Percentiles rank a stretch among this genome's conserved stretches.
These are phyloP conservation scores for Oligia latruncula DNA, from an alignment of 2,888 invertebrate species.

Conservation along the genomic window DNA sequence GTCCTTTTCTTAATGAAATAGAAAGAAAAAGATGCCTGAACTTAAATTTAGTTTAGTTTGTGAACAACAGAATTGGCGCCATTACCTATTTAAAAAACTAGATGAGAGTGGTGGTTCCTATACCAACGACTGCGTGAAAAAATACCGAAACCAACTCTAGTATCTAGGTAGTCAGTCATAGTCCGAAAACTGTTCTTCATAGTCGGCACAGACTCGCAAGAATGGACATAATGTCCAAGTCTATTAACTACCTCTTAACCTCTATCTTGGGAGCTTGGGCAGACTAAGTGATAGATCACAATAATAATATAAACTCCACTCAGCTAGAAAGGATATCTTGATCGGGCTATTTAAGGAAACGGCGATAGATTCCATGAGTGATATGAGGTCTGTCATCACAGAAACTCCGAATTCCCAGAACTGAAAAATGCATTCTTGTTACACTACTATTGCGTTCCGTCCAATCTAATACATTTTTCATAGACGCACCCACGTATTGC, in stretches of 20 bases:
- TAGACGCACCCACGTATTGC: constrained; percentile 42
- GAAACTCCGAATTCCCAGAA: constrained; percentile 13
- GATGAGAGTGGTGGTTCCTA: background rate
- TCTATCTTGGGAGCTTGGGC: background rate
- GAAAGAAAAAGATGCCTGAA: no score
- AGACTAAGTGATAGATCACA: background rate
- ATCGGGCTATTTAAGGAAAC: constrained; percentile 30
- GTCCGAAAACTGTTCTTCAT: background rate
- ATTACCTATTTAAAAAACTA: background rate
- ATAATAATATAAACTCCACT: background rate
- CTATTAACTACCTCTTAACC: background rate
- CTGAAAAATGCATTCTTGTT: constrained; percentile 37
- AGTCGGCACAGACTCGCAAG: background rate
- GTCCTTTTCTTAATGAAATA: no score
- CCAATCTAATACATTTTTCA: constrained; percentile 56
- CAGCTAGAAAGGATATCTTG: constrained; percentile 18
- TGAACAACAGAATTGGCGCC: no score
- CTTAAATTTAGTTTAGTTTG: no score
- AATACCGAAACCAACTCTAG: background rate
- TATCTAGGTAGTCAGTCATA: background rate
- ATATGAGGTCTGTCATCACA: constrained; percentile 8
- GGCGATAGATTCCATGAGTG: background rate
- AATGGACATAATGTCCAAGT: background rate
- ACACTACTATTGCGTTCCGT: constrained; percentile 17
- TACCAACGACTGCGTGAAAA: no score